Evolutionary conservation across 92 coral and sea anemone genomes (phyloP).

Genomic region (Zoanthus solanderi): DNA sequence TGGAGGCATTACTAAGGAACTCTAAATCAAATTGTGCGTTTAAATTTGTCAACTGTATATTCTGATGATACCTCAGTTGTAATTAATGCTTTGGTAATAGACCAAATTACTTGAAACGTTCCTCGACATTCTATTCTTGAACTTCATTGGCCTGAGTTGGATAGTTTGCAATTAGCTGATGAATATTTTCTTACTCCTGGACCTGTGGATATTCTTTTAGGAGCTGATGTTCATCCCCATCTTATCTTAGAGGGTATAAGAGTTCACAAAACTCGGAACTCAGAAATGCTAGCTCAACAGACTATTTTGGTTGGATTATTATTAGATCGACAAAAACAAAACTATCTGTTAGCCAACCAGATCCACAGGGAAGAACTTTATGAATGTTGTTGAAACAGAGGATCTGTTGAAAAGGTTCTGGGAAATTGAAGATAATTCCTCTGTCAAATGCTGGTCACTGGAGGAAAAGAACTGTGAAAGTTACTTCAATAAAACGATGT

Average conservation of each 20-base stretch:
- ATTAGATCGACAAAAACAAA: conserved; percentile 29
- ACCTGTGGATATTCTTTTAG: conserved; percentile 34
- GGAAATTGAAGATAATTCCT: conserved; percentile 47
- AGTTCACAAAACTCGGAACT: conserved; percentile 34
- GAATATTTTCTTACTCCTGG: conserved; percentile 22
- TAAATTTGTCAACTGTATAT: conserved; percentile 30
- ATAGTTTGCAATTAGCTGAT: conserved; percentile 42
- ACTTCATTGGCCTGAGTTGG: conserved; percentile 30
- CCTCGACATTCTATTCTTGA: conserved; percentile 25
- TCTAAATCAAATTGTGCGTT: conserved; percentile 23
- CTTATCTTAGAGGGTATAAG: conserved; percentile 36
- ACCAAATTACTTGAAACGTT: conserved; percentile 41
- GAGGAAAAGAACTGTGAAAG: conserved; percentile 44
- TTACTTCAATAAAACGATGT: conserved; percentile 34
- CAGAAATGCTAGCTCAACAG: conserved; percentile 28
- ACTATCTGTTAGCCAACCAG: background rate
- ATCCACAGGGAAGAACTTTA: background rate
- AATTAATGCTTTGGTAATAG: conserved; percentile 44
- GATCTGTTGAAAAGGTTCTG: conserved; percentile 47
- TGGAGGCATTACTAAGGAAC: conserved; percentile 46
- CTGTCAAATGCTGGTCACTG: conserved; percentile 42
- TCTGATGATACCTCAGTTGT: conserved; percentile 23
- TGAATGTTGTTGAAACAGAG: conserved; percentile 46
- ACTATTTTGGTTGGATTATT: conserved; percentile 54
- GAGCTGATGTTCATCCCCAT: conserved; percentile 40